Percentiles rank a stretch among this genome's conserved stretches.
These are phyloP conservation scores for Brachirus orientalis DNA, from an alignment of 2,113 vertebrate species.

Conservation along the genomic window DNA sequence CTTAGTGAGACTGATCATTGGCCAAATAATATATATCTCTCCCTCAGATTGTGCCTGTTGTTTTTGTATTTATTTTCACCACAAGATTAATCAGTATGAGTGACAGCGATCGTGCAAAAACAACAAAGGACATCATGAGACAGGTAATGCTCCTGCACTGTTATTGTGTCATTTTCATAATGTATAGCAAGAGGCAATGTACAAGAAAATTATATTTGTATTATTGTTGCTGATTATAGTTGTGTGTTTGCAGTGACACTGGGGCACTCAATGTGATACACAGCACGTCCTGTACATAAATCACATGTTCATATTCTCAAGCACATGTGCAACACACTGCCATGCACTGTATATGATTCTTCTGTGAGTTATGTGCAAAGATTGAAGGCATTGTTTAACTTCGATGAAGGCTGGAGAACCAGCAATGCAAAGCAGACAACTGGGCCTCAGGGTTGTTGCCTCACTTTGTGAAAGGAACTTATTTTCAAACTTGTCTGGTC, in stretches of 20 bases:
- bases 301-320: not conserved
- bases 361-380: conserved; percentile 8
- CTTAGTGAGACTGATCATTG: not conserved
- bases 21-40: no score
- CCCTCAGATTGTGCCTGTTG: conserved; percentile 4
- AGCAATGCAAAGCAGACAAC: not conserved
- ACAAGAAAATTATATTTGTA: conserved; percentile 6
- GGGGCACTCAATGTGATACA: conserved; percentile 34
- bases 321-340: not conserved
- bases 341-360: not conserved
- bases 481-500: no score
- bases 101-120: not conserved
- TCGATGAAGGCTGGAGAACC: conserved; percentile 4
- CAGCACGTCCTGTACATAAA: conserved; percentile 9
- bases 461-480: not conserved
- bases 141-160: no score
- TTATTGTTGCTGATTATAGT: not conserved
- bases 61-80: not conserved
- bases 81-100: not conserved
- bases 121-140: conserved; percentile 1
- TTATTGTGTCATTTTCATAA: conserved; percentile 26
- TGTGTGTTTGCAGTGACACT: conserved; percentile 7
- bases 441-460: not conserved
- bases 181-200: conserved; percentile 1
- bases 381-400: conserved; percentile 8